Conservation (phyloP, 2,888 invertebrate genomes). For the Drosophila tanythrix region DNA sequence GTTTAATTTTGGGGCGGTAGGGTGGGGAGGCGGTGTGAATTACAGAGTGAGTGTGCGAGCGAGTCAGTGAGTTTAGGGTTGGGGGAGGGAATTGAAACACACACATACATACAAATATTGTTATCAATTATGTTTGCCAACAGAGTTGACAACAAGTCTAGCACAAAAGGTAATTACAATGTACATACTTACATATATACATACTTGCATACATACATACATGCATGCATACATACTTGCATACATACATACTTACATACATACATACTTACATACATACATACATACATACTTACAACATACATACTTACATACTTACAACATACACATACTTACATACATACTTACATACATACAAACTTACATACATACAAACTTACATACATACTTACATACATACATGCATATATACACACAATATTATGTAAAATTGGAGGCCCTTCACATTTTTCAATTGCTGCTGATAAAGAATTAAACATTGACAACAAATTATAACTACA, state of each 20-base stretch:
- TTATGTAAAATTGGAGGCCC: conserved; percentile 37
- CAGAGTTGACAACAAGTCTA: conserved; percentile 43
- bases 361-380: background rate
- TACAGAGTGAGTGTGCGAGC: background rate
- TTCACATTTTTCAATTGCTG: conserved; percentile 56
- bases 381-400: conserved; percentile 1
- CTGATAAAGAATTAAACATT: conserved; percentile 51
- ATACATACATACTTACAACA: too few species aligned
- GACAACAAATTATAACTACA: conserved; percentile 24
- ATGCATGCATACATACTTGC: background rate
- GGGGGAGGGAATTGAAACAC: background rate
- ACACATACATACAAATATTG: conserved; percentile 25
- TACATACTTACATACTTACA: background rate
- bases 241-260: conserved; percentile 5
- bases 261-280: background rate
- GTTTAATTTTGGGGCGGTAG: background rate
- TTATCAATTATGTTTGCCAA: conserved; percentile 68
- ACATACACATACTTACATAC: conserved; percentile 1
- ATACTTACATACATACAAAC: conserved; percentile 7
- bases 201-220: background rate
- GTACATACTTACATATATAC: conserved; percentile 5
- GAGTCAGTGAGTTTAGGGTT: background rate
- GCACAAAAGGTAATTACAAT: conserved; percentile 34
- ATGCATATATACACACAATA: background rate
- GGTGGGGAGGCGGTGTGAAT: background rate